Evolutionary conservation across 2,888 invertebrate species (phyloP).

Genomic region (Pyralis farinalis): DNA sequence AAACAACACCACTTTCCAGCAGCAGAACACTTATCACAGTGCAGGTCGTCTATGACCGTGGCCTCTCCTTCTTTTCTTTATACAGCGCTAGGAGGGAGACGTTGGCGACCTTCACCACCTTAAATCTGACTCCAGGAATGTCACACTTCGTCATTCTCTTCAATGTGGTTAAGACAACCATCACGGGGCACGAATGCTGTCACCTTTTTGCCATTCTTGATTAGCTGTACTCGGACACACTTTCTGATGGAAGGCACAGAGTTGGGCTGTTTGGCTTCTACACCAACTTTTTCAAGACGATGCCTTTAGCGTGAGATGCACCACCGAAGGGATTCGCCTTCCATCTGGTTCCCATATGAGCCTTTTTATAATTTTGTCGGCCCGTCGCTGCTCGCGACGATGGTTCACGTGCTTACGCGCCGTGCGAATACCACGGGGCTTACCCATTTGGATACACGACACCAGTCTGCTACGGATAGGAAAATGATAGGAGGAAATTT

Average conservation of each 20-base stretch:
- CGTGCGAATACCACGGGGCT: constrained; percentile 98
- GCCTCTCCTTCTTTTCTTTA: constrained; percentile 99
- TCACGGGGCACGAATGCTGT: constrained; percentile 99
- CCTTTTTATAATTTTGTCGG: constrained; percentile 99
- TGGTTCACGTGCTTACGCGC: constrained; percentile 99
- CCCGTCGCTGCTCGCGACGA: constrained; percentile 98
- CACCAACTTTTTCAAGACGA: constrained; percentile 99
- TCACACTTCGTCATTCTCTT: constrained; percentile 99
- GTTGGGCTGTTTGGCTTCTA: constrained; percentile 99
- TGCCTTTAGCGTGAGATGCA: constrained; percentile 99
- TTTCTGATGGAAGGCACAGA: constrained; percentile 99
- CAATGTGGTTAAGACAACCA: constrained; percentile 99
- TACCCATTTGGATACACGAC: constrained; percentile 80
- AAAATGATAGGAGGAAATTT: no score
- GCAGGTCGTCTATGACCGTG: constrained; percentile 91
- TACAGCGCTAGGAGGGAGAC: constrained; percentile 98
- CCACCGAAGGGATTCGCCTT: constrained; percentile 99
- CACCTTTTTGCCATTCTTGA: constrained; percentile 99
- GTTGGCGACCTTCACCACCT: constrained; percentile 99
- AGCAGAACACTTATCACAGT: constrained; percentile 72
- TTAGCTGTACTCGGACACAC: constrained; percentile 99
- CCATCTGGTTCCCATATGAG: constrained; percentile 99
- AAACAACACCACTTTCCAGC: constrained; percentile 62
- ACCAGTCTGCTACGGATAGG: constrained; percentile 80
- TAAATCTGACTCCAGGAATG: constrained; percentile 97